Evolutionary conservation across 2,888 invertebrate genomes (phyloP).

Genomic region (Myopa testacea): DNA sequence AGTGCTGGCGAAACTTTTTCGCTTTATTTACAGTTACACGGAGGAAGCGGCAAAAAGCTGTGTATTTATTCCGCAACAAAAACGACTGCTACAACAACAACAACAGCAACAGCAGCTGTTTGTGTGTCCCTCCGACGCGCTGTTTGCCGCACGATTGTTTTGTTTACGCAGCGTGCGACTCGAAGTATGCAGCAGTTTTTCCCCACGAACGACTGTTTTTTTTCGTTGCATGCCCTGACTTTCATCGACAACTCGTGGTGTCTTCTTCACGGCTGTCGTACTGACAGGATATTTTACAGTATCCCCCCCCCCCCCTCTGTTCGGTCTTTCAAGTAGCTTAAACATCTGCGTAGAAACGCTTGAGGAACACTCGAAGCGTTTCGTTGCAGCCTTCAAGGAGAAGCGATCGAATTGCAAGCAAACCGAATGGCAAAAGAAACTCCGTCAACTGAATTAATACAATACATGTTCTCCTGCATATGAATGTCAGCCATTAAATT

Average conservation of each 20-base stretch:
- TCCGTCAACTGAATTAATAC: too few relatives aligned
- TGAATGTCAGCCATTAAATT: too few relatives aligned
- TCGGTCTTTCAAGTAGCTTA: background rate
- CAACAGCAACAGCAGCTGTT: background rate
- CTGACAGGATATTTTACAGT: background rate
- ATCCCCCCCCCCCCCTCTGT: background rate
- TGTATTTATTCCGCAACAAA: background rate
- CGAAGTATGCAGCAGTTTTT: constrained; percentile 14
- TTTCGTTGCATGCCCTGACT: background rate
- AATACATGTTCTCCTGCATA: too few relatives aligned
- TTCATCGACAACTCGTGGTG: background rate
- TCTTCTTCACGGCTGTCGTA: background rate
- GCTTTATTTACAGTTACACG: constrained; percentile 31
- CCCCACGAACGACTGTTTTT: background rate
- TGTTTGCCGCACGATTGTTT: constrained; percentile 37
- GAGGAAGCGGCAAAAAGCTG: background rate
- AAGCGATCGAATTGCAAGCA: too few relatives aligned
- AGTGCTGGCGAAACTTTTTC: constrained; percentile 28
- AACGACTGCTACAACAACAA: constrained; percentile 11
- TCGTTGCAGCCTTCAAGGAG: background rate
- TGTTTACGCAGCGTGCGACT: constrained; percentile 33
- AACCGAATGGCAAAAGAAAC: too few relatives aligned
- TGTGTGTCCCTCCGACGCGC: background rate
- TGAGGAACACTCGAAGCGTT: too few relatives aligned
- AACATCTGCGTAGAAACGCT: background rate